Conservation (phyloP, 2,888 invertebrate species). For the Phalera bucephala region DNA sequence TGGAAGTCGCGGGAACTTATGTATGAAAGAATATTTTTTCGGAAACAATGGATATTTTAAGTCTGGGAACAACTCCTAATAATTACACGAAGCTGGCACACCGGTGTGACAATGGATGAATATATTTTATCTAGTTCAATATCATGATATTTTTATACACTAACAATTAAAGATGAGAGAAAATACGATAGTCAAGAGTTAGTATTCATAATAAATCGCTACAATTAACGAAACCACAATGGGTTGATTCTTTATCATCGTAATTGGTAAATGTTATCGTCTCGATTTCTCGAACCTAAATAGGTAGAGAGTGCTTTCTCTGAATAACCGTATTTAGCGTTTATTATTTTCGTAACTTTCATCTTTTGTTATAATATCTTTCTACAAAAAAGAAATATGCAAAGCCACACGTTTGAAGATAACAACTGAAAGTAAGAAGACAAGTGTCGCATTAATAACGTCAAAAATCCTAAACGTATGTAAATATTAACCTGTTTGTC, state of each 20-base stretch:
- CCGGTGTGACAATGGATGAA: no score
- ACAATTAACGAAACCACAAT: constrained; percentile 19
- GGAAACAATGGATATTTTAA: no score
- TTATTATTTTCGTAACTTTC: constrained; percentile 37
- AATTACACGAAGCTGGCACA: no score
- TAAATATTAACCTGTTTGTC: constrained; percentile 56
- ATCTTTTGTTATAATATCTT: constrained; percentile 23
- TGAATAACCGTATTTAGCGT: constrained; percentile 31
- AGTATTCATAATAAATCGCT: constrained; percentile 16
- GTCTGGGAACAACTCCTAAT: no score
- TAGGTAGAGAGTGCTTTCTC: constrained; percentile 27
- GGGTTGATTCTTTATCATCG: constrained; percentile 22
- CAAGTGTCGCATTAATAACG: constrained; percentile 35
- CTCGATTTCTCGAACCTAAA: constrained; percentile 19
- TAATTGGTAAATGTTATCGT: constrained; percentile 14
- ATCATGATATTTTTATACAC: neutral
- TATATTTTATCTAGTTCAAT: no score
- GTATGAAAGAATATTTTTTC: no score
- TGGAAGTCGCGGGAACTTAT: no score
- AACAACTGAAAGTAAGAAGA: constrained; percentile 31
- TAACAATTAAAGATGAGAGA: constrained; percentile 6
- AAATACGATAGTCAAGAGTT: constrained; percentile 14
- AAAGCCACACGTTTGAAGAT: constrained; percentile 17
- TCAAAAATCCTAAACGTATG: constrained; percentile 55
- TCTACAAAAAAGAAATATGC: constrained; percentile 25